phyloP scores from a whole-genome alignment of 2,797 vertebrate species.

The Melanotaenia pygmaea region DNA sequence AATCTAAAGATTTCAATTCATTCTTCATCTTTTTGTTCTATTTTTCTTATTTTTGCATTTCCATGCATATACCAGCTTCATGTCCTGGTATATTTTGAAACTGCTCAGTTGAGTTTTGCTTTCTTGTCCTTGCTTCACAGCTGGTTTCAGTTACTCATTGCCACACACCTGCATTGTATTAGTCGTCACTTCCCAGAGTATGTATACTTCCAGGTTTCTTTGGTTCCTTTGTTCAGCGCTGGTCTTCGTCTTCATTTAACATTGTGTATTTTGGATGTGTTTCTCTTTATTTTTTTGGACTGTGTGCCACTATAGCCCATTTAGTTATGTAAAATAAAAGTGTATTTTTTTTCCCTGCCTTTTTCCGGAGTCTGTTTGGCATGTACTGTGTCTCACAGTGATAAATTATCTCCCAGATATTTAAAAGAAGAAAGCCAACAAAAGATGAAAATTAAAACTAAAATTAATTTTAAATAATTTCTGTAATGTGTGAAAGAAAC shows the following conservation, averaged over 20 bases:
- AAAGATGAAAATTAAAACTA: neutral
- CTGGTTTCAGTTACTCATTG: neutral
- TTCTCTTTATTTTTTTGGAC: neutral
- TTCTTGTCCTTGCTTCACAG: neutral
- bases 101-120: neutral
- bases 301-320: neutral
- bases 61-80: neutral
- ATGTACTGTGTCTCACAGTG: neutral
- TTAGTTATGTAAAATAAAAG: neutral
- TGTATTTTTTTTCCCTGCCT: neutral
- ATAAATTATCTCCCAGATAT: neutral
- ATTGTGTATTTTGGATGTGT: neutral
- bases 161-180: neutral
- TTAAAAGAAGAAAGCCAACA: neutral
- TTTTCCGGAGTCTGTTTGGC: neutral
- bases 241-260: neutral
- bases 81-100: neutral
- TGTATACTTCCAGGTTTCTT: neutral
- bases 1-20: neutral
- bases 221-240: neutral
- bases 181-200: neutral
- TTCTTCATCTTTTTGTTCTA: neutral
- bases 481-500: neutral
- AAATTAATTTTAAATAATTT: neutral
- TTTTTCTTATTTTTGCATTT: neutral